Conservation (phyloP, 1,140 invertebrate species). For the Ylistrum balloti region DNA sequence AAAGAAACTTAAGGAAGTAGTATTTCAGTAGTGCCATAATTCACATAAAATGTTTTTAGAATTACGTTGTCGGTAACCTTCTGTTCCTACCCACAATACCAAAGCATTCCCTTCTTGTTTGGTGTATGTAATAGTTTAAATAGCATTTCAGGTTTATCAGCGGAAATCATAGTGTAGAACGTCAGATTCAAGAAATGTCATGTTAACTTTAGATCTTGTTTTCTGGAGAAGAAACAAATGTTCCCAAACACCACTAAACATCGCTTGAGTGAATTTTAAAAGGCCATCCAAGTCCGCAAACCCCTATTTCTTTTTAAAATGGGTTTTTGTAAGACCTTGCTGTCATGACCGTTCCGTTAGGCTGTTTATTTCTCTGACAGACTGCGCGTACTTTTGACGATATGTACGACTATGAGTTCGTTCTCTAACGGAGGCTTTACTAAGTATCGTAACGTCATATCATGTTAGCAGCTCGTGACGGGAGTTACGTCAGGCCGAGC, state of each 20-base stretch:
- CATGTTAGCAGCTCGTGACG: neutral
- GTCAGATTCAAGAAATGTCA: neutral
- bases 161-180: neutral
- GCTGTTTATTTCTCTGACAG: slow-evolving; percentile 12
- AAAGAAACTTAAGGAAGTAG: too few relatives aligned
- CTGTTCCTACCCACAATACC: neutral
- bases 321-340: neutral
- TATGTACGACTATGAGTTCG: neutral
- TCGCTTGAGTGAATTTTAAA: neutral
- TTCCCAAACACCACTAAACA: neutral
- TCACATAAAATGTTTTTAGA: neutral
- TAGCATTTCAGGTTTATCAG: neutral
- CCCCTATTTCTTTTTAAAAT: neutral
- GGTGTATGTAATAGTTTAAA: neutral
- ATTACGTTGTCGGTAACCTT: neutral
- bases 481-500: neutral
- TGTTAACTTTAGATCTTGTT: neutral
- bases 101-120: neutral
- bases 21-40: neutral
- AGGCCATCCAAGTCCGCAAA: slow-evolving; percentile 9
- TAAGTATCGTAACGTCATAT: slow-evolving; percentile 9
- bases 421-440: neutral
- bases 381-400: neutral
- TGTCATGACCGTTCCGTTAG: neutral
- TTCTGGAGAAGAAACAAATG: neutral